phyloP scores from a whole-genome alignment of 2,113 vertebrate genomes.

The Elgaria multicarinata region DNA sequence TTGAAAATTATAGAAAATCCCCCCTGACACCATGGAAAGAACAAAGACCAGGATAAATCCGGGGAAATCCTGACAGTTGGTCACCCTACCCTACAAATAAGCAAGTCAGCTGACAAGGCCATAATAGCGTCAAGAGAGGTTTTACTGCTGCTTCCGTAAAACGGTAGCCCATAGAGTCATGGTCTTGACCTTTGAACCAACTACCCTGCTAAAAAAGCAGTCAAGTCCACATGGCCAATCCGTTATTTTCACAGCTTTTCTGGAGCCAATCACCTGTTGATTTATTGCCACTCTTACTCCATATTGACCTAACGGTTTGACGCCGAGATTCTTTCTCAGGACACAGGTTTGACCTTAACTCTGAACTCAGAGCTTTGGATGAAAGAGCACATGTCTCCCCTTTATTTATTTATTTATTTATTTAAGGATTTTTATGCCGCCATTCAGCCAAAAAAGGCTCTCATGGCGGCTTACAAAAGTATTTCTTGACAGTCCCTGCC shows the following conservation, averaged over 20 bases:
- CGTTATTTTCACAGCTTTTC: constrained; percentile 5
- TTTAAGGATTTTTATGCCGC: too few species aligned
- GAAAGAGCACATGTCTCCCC: background rate
- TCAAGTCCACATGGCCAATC: background rate
- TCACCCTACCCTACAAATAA: too few species aligned
- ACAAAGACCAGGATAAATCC: too few species aligned
- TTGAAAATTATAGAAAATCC: too few species aligned
- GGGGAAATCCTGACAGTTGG: too few species aligned
- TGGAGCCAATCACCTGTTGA: constrained; percentile 2
- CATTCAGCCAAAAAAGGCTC: too few species aligned
- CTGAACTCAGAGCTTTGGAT: background rate
- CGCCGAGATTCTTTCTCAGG: background rate
- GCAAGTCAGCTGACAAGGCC: background rate
- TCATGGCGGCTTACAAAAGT: too few species aligned
- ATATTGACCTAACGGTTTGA: background rate
- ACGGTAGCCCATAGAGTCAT: background rate
- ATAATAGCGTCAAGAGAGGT: background rate
- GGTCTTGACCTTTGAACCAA: constrained; percentile 2
- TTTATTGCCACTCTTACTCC: background rate
- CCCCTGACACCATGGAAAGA: too few species aligned
- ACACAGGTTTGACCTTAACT: background rate
- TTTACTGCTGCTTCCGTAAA: background rate
- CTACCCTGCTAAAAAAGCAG: background rate
- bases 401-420: too few species aligned
- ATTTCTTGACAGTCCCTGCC: too few species aligned